phyloP scores from a whole-genome alignment of 2,888 invertebrate species.

The Sylvicola fuscatus region DNA sequence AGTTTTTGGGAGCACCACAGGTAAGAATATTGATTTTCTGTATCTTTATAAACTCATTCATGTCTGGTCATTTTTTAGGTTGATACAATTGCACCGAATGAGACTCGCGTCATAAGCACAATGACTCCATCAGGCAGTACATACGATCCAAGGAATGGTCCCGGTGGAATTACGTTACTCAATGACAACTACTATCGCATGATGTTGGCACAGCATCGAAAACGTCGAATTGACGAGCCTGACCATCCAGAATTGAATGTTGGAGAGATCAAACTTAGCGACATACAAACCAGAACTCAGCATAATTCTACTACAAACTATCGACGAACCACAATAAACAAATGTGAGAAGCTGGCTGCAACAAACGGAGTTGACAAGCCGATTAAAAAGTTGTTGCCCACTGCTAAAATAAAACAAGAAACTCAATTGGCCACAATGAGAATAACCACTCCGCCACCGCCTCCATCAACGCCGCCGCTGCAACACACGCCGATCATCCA shows the following conservation, averaged over 20 bases:
- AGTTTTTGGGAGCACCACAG: conserved; percentile 28
- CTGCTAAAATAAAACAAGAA: too few relatives aligned
- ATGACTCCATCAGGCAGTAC: conserved; percentile 18
- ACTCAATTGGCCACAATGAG: too few relatives aligned
- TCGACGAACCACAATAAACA: too few relatives aligned
- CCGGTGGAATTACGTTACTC: conserved; percentile 20
- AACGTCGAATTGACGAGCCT: conserved; percentile 45
- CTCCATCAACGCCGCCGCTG: too few relatives aligned
- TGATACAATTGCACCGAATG: conserved; percentile 16
- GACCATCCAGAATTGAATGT: conserved; percentile 2
- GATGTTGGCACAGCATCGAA: conserved; percentile 48
- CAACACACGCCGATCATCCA: too few relatives aligned
- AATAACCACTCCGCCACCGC: too few relatives aligned
- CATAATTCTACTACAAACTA: conserved; percentile 9
- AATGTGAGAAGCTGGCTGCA: too few relatives aligned
- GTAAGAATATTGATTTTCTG: conserved; percentile 9
- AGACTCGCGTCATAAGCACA: conserved; percentile 26
- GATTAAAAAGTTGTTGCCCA: too few relatives aligned
- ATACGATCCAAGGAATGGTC: conserved; percentile 24
- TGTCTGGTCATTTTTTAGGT: conserved; percentile 4
- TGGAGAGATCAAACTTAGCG: conserved; percentile 48
- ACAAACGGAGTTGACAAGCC: too few relatives aligned
- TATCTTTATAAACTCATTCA: background rate
- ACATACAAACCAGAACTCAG: conserved; percentile 25
- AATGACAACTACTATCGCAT: conserved; percentile 44